Base-by-base conservation (phyloP, 1,140 invertebrate genomes). In the Drosophila arizonae region DNA sequence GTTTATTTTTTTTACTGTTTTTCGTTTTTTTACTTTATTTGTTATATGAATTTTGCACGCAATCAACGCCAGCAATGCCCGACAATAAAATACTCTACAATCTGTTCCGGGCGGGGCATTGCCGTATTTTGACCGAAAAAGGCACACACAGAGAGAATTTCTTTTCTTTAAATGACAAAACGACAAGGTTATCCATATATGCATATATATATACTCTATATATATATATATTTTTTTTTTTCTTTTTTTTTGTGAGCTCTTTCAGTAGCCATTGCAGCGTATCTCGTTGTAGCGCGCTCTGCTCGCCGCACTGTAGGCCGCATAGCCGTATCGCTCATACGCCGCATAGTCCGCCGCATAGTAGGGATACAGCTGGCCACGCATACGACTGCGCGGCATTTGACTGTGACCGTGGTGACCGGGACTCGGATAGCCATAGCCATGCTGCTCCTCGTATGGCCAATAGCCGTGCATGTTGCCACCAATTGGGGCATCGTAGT, bases 131-230 rank as follows among this genome's bases (percentile, higher is more conserved):
- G 84, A 88, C 84, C 84, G 84, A 84, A 88, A 88, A 88, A 88
- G 84, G 84, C 84, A 88, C 84, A 88, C 84, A 84, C 85, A 88
- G 84, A 72, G 72, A 86, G 84, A 87, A 85, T 85, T 85, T 86
- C 36, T 39, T 39, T 39, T 8, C 33, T 39, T 68, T 60, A 71
- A 85, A 85, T 86, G 81, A 85, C 81, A 86, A 39, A 85, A 62
- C 66, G 77, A 84, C 81, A 63, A 71, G 75, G 60, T 60, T 58
- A 17, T 58, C 11, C 33, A 43, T 39, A 68, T 68, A 41, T 39
- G 30, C 64, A 28, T 41, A 41, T 57, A 5, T 57, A 28, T 26
- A 24, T 36, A 28, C 24, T 55, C 10, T 62, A 21, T 52, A 41
- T 46, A 46, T 28, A 13, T 62, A 17, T 21, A 15, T 58, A n/a